Percentiles rank a stretch among this genome's conserved stretches.
Conservation (phyloP, 2,888 invertebrate species). For the Drosophila barbarae region DNA sequence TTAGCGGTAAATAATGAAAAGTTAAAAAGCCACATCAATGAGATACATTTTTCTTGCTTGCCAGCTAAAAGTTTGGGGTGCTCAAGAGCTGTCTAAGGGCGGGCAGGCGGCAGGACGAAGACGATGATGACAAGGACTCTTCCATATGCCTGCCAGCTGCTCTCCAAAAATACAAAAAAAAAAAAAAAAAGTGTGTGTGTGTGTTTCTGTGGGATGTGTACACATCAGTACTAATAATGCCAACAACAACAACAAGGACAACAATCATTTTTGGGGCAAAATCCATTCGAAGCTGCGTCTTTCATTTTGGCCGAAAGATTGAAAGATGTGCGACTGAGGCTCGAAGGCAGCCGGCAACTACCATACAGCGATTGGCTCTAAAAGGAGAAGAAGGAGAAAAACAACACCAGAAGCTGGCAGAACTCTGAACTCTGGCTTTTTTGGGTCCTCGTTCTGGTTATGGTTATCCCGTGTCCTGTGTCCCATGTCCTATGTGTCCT, state of each 20-base stretch:
- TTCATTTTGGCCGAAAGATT: conserved; percentile 30
- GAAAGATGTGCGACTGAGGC: conserved; percentile 29
- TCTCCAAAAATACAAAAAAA: background rate
- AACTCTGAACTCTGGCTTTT: conserved; percentile 8
- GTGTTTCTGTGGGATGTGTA: background rate
- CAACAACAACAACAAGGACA: conserved; percentile 37
- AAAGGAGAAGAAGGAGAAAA: conserved; percentile 4
- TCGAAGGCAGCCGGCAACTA: background rate
- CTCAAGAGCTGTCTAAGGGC: conserved; percentile 7
- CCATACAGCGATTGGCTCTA: conserved; percentile 2
- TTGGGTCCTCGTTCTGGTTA: conserved; percentile 4
- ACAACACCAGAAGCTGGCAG: background rate
- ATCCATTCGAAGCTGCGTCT: conserved; percentile 21
- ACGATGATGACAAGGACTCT: conserved; percentile 1
- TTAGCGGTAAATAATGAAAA: conserved; percentile 81
- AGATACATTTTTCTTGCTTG: conserved; percentile 58
- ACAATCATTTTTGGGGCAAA: conserved; percentile 18
- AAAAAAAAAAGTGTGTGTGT: background rate
- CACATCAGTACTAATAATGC: conserved; percentile 5
- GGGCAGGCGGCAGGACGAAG: background rate
- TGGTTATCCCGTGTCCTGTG: conserved; percentile 3
- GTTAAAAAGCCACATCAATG: conserved; percentile 80
- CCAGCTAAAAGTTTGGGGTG: conserved; percentile 14
- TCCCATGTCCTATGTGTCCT: conserved; percentile 1
- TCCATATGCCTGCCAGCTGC: conserved; percentile 21